Evolutionary conservation across 2,888 invertebrate species (phyloP).

Genomic region (Carcina quercana): DNA sequence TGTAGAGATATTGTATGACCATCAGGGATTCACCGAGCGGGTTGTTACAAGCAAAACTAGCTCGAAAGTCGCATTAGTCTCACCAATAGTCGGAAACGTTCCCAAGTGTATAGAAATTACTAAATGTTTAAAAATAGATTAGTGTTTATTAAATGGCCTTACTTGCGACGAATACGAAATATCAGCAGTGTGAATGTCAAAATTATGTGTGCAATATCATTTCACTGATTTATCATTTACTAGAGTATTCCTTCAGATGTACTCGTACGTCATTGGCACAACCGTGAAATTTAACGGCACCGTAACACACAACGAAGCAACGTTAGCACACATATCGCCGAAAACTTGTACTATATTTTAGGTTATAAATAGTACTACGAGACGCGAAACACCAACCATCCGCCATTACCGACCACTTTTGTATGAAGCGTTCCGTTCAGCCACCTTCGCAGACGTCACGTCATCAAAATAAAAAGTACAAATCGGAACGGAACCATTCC

Average conservation of each 20-base stretch:
- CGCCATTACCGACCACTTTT: conserved; percentile 71
- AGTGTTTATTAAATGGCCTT: conserved; percentile 75
- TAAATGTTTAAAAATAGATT: conserved; percentile 74
- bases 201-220: conserved; percentile 73
- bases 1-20: conserved; percentile 38
- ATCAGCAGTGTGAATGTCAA: conserved; percentile 73
- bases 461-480: conserved; percentile 52
- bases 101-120: conserved; percentile 72
- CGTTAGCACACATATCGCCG: conserved; percentile 74
- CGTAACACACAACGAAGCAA: conserved; percentile 67
- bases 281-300: conserved; percentile 65
- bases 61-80: conserved; percentile 62
- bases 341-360: conserved; percentile 75
- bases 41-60: conserved; percentile 62
- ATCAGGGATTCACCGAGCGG: conserved; percentile 51
- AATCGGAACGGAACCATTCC: conserved; percentile 20
- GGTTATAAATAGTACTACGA: conserved; percentile 75
- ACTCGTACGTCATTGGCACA: conserved; percentile 68
- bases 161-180: conserved; percentile 74
- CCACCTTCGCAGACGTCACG: conserved; percentile 54
- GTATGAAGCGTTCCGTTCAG: conserved; percentile 41
- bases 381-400: conserved; percentile 73
- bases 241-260: conserved; percentile 57
- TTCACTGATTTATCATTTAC: conserved; percentile 68
- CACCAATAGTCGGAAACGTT: conserved; percentile 65